A percentile compares a stretch with the other conserved stretches of the same genome.
These are phyloP conservation scores for Morone chrysops DNA, from an alignment of 2,113 vertebrate species.

Conservation along the genomic window DNA sequence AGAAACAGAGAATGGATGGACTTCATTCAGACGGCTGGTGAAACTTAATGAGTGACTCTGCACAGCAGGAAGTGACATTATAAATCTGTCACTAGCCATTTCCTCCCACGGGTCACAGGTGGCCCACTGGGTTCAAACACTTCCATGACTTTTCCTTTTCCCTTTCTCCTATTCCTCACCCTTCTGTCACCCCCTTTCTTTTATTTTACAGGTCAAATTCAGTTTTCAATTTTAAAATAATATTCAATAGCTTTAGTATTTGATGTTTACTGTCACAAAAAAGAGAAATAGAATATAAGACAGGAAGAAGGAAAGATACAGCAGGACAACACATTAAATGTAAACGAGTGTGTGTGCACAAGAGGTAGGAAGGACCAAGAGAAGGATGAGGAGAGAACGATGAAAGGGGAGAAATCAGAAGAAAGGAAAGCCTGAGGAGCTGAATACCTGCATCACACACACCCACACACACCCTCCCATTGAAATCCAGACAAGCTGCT, in stretches of 20 bases:
- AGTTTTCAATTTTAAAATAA: neutral
- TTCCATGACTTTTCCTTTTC: constrained; percentile 7
- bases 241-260: neutral
- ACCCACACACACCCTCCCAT: constrained; percentile 16
- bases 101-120: constrained; percentile 18
- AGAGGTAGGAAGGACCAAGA: neutral
- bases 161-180: neutral
- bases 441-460: constrained; percentile 51
- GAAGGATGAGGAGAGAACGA: neutral
- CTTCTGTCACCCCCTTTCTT: too few species aligned
- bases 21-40: constrained; percentile 11
- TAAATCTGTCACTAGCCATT: constrained; percentile 42
- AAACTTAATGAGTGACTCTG: constrained; percentile 1
- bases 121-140: constrained; percentile 8
- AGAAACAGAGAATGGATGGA: constrained; percentile 7
- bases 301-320: neutral
- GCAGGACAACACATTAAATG: constrained; percentile 1
- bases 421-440: constrained; percentile 26
- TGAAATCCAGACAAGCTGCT: constrained; percentile 15
- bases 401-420: constrained; percentile 11
- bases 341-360: neutral
- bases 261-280: neutral
- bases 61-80: constrained; percentile 40
- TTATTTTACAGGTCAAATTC: neutral
- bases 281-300: neutral